These are phyloP conservation scores for Didymodactylos carnosus DNA, from an alignment of 2,888 invertebrate species.

Conservation along the genomic window DNA sequence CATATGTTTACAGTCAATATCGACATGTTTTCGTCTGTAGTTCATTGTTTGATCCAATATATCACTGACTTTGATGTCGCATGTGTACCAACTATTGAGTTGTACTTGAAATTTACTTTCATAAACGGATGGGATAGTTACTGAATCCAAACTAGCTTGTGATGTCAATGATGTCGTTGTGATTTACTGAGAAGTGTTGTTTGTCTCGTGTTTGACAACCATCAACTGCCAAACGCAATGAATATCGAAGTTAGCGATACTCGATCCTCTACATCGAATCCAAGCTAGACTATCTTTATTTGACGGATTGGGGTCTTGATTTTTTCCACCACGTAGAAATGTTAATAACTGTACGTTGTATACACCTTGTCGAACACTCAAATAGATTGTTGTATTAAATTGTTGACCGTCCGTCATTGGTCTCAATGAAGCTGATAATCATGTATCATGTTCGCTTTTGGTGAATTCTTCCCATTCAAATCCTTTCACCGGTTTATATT, in stretches of 20 bases:
- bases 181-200: neutral
- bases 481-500: neutral
- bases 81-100: neutral
- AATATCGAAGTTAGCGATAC: neutral
- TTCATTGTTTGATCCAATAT: neutral
- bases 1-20: neutral
- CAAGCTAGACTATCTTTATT: neutral
- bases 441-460: neutral
- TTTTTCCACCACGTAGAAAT: neutral
- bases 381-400: neutral
- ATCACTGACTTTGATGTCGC: neutral
- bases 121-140: neutral
- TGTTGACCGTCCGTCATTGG: neutral
- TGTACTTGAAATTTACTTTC: neutral
- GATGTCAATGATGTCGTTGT: too few species aligned
- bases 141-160: neutral
- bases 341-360: neutral
- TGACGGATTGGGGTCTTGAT: neutral
- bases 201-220: neutral
- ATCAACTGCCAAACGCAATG: neutral
- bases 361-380: neutral
- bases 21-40: neutral
- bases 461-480: neutral
- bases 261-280: neutral
- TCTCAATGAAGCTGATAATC: neutral